Conservation (phyloP, 2,888 invertebrate genomes). For the Phania funesta region DNA sequence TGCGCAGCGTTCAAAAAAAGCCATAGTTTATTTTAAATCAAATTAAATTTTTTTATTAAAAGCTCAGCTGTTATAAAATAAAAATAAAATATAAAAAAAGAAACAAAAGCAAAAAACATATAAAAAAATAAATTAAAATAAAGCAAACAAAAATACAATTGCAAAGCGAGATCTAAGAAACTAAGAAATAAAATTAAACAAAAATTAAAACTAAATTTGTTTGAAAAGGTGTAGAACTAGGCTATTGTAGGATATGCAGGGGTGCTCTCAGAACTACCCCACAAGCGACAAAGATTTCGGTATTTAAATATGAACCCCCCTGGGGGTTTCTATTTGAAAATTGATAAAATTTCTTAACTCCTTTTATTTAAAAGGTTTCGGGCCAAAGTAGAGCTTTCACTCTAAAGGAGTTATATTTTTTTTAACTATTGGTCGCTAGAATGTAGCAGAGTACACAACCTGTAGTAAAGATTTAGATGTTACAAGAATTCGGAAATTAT, state of each 20-base stretch:
- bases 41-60: slow-evolving; percentile 69
- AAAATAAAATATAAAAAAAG: slow-evolving; percentile 63
- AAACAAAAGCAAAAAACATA: slow-evolving; percentile 68
- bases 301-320: background rate
- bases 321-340: too few relatives aligned
- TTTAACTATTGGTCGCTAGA: too few relatives aligned
- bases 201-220: slow-evolving; percentile 52
- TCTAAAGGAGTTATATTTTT: too few relatives aligned
- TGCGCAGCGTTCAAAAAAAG: slow-evolving; percentile 68
- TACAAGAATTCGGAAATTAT: too few relatives aligned
- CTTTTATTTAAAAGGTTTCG: too few relatives aligned
- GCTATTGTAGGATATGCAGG: slow-evolving; percentile 56
- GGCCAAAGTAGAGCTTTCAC: too few relatives aligned
- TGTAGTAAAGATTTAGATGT: too few relatives aligned
- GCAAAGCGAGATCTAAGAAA: slow-evolving; percentile 68
- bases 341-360: too few relatives aligned
- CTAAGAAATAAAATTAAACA: slow-evolving; percentile 63
- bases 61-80: slow-evolving; percentile 74
- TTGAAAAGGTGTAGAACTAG: slow-evolving; percentile 57
- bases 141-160: slow-evolving; percentile 53
- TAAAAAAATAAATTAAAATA: slow-evolving; percentile 66
- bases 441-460: too few relatives aligned
- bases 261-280: background rate
- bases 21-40: background rate
- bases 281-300: too few relatives aligned